phyloP scores from a whole-genome alignment of 2,888 invertebrate genomes.

The Neoscelio sp. region DNA sequence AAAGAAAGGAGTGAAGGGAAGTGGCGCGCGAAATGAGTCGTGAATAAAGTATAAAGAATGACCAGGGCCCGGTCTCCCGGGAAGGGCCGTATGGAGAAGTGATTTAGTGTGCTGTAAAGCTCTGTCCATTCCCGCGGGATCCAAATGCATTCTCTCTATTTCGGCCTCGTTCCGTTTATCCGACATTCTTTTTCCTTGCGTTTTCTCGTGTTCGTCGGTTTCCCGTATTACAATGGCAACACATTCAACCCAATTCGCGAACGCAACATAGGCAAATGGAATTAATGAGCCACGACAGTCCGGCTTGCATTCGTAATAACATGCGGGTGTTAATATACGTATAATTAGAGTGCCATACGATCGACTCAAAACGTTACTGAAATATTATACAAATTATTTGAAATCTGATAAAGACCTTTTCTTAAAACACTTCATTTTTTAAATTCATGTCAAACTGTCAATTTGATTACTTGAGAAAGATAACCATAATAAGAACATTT shows the following conservation, averaged over 20 bases:
- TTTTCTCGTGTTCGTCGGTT: slow-evolving; percentile 5
- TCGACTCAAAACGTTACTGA: slow-evolving; percentile 34
- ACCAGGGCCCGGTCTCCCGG: slow-evolving; percentile 51
- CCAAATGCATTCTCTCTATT: slow-evolving; percentile 61
- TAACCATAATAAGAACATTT: no score
- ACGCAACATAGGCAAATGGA: slow-evolving; percentile 18
- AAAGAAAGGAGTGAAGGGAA: slow-evolving; percentile 1
- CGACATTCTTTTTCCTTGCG: slow-evolving; percentile 4
- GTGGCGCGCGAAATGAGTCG: slow-evolving; percentile 71
- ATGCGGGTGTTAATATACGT: slow-evolving; percentile 42
- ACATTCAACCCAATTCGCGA: slow-evolving; percentile 8
- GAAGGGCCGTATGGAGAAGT: slow-evolving; percentile 65
- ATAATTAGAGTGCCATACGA: slow-evolving; percentile 38
- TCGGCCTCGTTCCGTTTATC: slow-evolving; percentile 33
- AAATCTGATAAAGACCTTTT: no score
- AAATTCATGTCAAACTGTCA: no score
- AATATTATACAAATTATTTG: not conserved
- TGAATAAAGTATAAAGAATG: slow-evolving; percentile 77
- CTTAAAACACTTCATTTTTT: no score
- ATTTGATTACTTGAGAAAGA: no score
- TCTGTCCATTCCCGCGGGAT: slow-evolving; percentile 67
- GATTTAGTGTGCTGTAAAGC: slow-evolving; percentile 73
- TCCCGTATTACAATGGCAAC: not conserved
- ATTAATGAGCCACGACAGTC: slow-evolving; percentile 55
- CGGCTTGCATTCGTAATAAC: slow-evolving; percentile 51